Evolutionary conservation across 2,888 invertebrate species (phyloP), one percentile per base, ranked within the genome.

Genomic region (Agrotis segetum): DNA sequence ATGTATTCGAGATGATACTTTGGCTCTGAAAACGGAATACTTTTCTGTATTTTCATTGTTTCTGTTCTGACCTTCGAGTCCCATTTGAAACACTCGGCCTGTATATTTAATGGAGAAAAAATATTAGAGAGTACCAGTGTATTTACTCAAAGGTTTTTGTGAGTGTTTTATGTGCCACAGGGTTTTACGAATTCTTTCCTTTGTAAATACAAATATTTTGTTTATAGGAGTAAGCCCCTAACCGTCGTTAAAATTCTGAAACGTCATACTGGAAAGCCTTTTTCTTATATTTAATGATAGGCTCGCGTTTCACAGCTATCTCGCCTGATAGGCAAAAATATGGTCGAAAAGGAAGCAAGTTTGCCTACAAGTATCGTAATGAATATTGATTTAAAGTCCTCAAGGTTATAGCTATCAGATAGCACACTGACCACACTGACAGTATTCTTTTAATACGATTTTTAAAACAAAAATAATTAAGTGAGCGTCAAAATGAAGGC

Each of bases 41-140:
- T 50, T 66, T 65, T 74, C 16, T 13, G 52, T 59, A 13, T 74
- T 74, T 58, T 13, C 58, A 47, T 65, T 72, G 72, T 73, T 73
- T 72, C 46, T 47, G 19, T 72, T 24, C 11, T 74, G 72, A 52
- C 74, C 66, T 74, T 73, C 66, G 40, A 65, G 52, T 44, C 40
- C 47, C 66, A 66, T 74, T 46, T 52, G 24, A 74, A 72, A 73
- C 19, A 59, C 50, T 73, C 56, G 17, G 16, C 16, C 24, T 66
- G 46, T 74, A 47, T 59, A 66, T 65, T 59, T 74, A 75, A 63
- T n/a, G 61, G 69, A 21, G 24, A 49, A 74, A 75, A 69, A 52
- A 69, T 58, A 62, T 53, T 40, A 46, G 19, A 63, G 46, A 53
- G 59, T 59, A 75, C 14, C 46, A 49, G 50, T 70, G n/a, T 49